A percentile compares a stretch with the other conserved stretches of the same genome.
Conservation (phyloP, 2,113 vertebrate genomes). For the Nothoprocta pentlandii region DNA sequence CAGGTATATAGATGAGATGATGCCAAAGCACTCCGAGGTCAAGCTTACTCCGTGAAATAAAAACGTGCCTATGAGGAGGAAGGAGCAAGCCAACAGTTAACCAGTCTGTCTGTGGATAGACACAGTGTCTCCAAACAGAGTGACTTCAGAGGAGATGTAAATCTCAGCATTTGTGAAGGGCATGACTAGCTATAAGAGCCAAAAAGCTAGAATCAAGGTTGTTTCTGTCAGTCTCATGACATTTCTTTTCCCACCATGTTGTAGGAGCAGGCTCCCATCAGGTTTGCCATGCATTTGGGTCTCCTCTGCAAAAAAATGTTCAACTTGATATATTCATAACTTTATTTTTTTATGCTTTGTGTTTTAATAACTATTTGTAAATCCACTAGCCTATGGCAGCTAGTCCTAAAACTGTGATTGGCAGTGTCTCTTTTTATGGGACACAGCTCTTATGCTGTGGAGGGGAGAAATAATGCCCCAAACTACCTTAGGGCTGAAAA, state of each 20-base stretch:
- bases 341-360: neutral
- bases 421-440: neutral
- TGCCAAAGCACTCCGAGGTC: neutral
- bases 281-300: neutral
- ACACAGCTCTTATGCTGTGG: neutral
- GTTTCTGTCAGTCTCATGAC: neutral
- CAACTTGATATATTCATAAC: accelerated
- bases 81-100: neutral
- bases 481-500: neutral
- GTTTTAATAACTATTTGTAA: neutral
- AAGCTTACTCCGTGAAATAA: neutral
- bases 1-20: neutral
- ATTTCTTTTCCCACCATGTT: neutral
- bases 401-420: neutral
- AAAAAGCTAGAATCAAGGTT: neutral
- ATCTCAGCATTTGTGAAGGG: accelerated
- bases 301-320: neutral
- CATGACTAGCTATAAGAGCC: neutral
- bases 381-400: neutral
- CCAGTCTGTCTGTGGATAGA: neutral
- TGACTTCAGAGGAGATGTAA: neutral
- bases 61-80: neutral
- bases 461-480: neutral
- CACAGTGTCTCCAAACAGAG: neutral
- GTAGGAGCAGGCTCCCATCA: neutral